Conservation (phyloP, 2,888 invertebrate species). For the Cataglyphis rosenhaueri region DNA sequence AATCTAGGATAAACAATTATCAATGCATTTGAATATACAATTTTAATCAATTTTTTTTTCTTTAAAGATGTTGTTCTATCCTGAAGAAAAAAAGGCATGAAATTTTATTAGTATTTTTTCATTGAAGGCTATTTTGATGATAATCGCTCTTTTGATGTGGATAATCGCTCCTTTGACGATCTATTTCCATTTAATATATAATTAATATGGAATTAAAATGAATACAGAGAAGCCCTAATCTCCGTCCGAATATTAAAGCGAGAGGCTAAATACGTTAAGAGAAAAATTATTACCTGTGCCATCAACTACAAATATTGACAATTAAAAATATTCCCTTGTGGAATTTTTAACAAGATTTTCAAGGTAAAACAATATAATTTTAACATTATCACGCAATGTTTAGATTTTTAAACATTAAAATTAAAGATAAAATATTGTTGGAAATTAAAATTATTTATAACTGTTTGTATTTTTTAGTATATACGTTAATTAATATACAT, state of each 20-base stretch:
- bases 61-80: neutral
- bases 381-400: neutral
- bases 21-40: neutral
- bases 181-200: constrained; percentile 21
- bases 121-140: neutral
- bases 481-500: constrained; percentile 11
- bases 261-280: neutral
- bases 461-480: neutral
- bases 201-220: neutral
- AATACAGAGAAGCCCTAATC: neutral
- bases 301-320: neutral
- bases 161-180: constrained; percentile 1
- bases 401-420: neutral
- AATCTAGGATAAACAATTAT: neutral
- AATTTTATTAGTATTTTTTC: constrained; percentile 1
- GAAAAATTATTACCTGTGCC: neutral
- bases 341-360: neutral
- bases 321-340: neutral
- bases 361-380: neutral
- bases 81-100: neutral
- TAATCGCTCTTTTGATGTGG: neutral
- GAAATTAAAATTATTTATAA: neutral
- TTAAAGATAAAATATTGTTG: neutral
- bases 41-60: neutral
- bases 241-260: constrained; percentile 7